Evolutionary conservation across 64 coral and sea anemone genomes (phyloP), one percentile per base, ranked within the genome.

Genomic region (Stichodactyla mertensii): DNA sequence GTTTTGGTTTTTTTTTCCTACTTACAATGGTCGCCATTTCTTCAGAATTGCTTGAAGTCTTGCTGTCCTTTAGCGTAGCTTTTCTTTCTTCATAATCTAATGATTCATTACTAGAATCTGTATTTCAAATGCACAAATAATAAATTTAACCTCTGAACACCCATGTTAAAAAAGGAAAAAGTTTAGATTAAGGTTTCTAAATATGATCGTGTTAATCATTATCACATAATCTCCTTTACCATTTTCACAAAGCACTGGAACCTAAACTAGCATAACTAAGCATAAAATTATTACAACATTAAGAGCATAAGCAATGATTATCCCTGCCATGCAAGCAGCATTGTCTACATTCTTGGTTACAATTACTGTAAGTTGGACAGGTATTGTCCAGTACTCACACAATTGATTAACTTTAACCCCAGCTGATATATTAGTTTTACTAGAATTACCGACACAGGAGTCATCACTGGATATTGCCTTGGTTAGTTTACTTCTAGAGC

Each of bases 401-500:
- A 74, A 74, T 28, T 11, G n/a, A 74, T 74, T 74, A 74, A 26
- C 69, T 74, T 4, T 74, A 26, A 74, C 12, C 69, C 69, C 69
- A 74, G 24, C 69, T 11, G 24, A 74, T 9, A 74, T n/a, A 74
- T 74, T 74, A 74, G 69, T 31, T 31, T 23, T 74, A 74, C 69
- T 74, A 74, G 69, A 74, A 31, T 27, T 74, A 74, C 69, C 69
- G 10, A 74, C 69, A 74, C 69, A 31, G 69, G 69, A 74, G 69
- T 74, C 69, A 74, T 74, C 69, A 74, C 69, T 74, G 8, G 69
- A 74, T 74, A 23, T 26, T 7, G 10, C 23, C 69, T 74, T 74
- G 69, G 22, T 74, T 74, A 74, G 24, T 74, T 31, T 74, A 74
- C 69, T 31, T 74, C 69, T 74, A 74, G 69, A 74, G 69, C 69